These are phyloP conservation scores for Fissipunctia ypsillon DNA, from an alignment of 2,888 invertebrate genomes.

Conservation along the genomic window DNA sequence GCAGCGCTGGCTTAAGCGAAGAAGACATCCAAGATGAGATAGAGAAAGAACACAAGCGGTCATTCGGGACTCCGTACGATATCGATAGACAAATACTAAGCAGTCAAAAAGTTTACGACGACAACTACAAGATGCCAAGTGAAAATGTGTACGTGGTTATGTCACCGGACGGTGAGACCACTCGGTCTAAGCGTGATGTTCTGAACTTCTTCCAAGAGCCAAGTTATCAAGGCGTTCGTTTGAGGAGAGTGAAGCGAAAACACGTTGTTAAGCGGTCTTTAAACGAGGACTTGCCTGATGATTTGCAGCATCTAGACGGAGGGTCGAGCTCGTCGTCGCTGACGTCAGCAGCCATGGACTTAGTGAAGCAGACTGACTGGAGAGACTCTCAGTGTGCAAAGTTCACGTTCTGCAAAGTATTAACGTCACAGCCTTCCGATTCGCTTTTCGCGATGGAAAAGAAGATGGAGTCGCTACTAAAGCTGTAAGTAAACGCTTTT, in stretches of 20 bases:
- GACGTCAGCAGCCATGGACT: conserved; percentile 85
- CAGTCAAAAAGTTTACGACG: conserved; percentile 85
- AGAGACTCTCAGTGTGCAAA: conserved; percentile 94
- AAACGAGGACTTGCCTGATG: conserved; percentile 84
- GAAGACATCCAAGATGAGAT: conserved; percentile 83
- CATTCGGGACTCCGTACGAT: conserved; percentile 85
- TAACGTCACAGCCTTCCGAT: conserved; percentile 93
- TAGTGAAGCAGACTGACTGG: conserved; percentile 92
- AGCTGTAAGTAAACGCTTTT: conserved; percentile 91
- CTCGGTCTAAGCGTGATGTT: conserved; percentile 81
- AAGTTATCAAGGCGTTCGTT: conserved; percentile 70
- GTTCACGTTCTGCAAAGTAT: conserved; percentile 94
- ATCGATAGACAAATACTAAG: conserved; percentile 86
- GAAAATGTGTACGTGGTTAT: conserved; percentile 89
- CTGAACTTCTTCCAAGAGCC: conserved; percentile 76
- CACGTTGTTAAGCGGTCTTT: conserved; percentile 80
- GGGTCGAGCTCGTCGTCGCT: conserved; percentile 75
- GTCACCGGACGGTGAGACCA: conserved; percentile 83
- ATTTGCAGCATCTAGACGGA: conserved; percentile 82
- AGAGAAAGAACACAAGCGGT: conserved; percentile 90
- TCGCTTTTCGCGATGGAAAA: conserved; percentile 94
- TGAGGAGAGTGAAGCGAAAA: conserved; percentile 78
- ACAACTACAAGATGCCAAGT: conserved; percentile 90
- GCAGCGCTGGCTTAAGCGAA: conserved; percentile 86
- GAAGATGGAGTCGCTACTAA: conserved; percentile 93